Percentiles rank a stretch among this genome's conserved stretches.
Evolutionary conservation across 2,797 vertebrate species (phyloP).

Genomic region (Pantherophis vulpinus): DNA sequence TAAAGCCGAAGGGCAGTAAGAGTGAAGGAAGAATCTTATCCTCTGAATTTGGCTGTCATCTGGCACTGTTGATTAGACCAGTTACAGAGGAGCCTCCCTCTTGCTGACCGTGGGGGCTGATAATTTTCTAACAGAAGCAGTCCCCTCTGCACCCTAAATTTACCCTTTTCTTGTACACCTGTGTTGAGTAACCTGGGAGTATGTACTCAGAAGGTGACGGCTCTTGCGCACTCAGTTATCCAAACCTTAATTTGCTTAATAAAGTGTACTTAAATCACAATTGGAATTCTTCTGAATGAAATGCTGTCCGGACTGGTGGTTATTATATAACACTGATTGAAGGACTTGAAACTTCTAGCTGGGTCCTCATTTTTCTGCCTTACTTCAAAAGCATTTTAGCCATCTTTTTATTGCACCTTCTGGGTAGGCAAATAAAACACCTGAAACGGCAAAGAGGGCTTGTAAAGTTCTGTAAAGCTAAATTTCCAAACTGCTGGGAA

Average conservation of each 20-base stretch:
- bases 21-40: too few species aligned
- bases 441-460: not conserved
- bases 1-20: not conserved
- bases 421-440: not conserved
- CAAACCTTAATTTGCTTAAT: not conserved
- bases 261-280: not conserved
- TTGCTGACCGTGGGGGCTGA: too few species aligned
- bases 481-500: fast-evolving
- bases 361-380: not conserved
- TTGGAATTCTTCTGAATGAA: not conserved
- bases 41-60: not conserved
- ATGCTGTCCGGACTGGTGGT: not conserved
- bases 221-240: not conserved
- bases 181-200: not conserved
- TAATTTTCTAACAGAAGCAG: not conserved
- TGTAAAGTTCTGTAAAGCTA: not conserved
- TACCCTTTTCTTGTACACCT: not conserved
- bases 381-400: not conserved
- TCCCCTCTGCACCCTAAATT: not conserved
- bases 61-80: not conserved
- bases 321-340: not conserved
- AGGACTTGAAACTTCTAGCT: not conserved
- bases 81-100: not conserved
- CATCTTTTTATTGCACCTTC: not conserved
- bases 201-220: not conserved